phyloP scores from a whole-genome alignment of 2,888 invertebrate genomes.

The Lasius platythorax region DNA sequence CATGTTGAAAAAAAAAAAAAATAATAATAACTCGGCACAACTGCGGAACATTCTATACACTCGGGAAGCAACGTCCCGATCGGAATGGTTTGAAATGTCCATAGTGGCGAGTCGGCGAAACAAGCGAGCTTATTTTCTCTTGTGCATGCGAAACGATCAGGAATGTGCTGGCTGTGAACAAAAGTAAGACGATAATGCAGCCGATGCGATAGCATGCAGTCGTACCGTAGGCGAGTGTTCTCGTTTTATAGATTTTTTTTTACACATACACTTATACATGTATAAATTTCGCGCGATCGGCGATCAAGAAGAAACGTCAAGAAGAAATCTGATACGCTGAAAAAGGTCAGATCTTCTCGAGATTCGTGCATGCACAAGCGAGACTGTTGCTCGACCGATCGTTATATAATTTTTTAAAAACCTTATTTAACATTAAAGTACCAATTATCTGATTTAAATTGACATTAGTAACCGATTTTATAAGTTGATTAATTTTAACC shows the following conservation, averaged over 20 bases:
- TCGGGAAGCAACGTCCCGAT: constrained; percentile 29
- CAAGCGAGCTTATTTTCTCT: constrained; percentile 57
- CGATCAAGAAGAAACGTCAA: constrained; percentile 18
- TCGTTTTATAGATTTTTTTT: constrained; percentile 52
- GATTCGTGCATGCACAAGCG: constrained; percentile 25
- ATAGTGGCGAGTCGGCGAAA: constrained; percentile 44
- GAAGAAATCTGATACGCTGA: constrained; percentile 45
- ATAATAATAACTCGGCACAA: constrained; percentile 5
- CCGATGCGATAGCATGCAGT: constrained; percentile 57
- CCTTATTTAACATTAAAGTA: neutral
- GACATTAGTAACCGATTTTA: neutral
- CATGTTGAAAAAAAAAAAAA: neutral
- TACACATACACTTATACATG: constrained; percentile 29
- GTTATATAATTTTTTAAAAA: neutral
- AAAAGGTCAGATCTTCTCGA: constrained; percentile 28
- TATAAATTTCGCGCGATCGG: constrained; percentile 43
- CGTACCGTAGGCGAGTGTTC: constrained; percentile 58
- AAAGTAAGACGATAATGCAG: constrained; percentile 65
- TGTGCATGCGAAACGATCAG: constrained; percentile 60
- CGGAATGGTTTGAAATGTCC: constrained; percentile 26
- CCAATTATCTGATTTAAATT: neutral
- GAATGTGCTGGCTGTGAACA: constrained; percentile 62
- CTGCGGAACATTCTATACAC: constrained; percentile 12
- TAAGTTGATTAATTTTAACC: neutral
- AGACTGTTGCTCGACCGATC: neutral